Evolutionary conservation across 2,113 vertebrate species (phyloP).

Genomic region (Atractosteus spatula): DNA sequence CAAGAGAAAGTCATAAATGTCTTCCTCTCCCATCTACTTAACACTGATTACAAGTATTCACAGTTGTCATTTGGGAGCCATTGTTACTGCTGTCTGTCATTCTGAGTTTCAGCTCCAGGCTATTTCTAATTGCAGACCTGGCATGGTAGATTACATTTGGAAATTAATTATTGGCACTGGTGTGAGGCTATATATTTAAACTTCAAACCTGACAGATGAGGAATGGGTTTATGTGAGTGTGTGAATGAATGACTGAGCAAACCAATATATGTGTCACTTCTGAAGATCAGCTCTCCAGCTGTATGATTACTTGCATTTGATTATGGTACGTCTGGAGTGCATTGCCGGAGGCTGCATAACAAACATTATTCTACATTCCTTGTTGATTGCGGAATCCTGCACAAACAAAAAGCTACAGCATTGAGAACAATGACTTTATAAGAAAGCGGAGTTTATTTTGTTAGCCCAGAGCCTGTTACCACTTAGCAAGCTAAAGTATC

Average conservation of each 20-base stretch:
- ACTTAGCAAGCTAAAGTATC: slow-evolving; percentile 55
- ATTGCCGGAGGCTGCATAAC: slow-evolving; percentile 33
- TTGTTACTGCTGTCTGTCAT: slow-evolving; percentile 2
- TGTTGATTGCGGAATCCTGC: slow-evolving; percentile 66
- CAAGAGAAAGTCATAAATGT: slow-evolving; percentile 7
- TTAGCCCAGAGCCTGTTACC: slow-evolving; percentile 55
- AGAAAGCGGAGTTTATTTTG: slow-evolving; percentile 62
- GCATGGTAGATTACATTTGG: background rate
- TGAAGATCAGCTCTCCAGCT: slow-evolving; percentile 20
- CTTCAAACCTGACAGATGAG: background rate
- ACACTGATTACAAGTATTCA: background rate
- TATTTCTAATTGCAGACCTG: background rate
- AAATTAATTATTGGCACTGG: slow-evolving; percentile 9
- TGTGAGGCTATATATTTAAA: background rate
- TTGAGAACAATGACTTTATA: slow-evolving; percentile 50
- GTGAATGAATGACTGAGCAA: background rate
- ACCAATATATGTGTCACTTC: slow-evolving; percentile 17
- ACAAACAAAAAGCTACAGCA: slow-evolving; percentile 48
- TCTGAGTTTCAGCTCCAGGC: background rate
- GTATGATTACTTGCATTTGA: slow-evolving; percentile 26
- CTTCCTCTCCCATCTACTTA: background rate
- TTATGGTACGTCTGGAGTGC: slow-evolving; percentile 28
- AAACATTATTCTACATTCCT: slow-evolving; percentile 63
- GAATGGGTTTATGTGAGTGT: background rate
- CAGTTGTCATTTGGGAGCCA: background rate